These are phyloP conservation scores for Phenganax subtilis DNA, from an alignment of 92 coral and sea anemone genomes.

Conservation along the genomic window DNA sequence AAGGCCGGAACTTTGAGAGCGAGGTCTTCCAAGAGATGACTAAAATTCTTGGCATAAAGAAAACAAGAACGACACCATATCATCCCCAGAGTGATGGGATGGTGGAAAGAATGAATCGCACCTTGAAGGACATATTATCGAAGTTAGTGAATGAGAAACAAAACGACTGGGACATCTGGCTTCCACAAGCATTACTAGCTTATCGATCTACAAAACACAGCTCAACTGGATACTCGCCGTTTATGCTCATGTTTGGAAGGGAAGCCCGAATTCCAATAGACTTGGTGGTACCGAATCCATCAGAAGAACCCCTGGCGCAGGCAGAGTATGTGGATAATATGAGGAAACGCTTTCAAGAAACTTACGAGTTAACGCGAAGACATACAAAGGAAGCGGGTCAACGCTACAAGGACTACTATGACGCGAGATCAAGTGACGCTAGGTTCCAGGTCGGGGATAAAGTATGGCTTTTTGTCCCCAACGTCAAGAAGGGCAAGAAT, in stretches of 20 bases:
- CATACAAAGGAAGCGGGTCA: not conserved
- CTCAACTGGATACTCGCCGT: constrained; percentile 30
- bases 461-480: constrained; percentile 30
- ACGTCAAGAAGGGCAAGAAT: constrained; percentile 19
- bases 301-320: not conserved
- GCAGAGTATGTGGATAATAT: not conserved
- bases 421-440: constrained; percentile 5
- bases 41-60: constrained; percentile 15
- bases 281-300: not conserved
- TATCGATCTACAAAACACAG: constrained; percentile 18
- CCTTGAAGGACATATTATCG: constrained; percentile 26
- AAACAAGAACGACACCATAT: constrained; percentile 15
- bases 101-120: constrained; percentile 44
- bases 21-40: not conserved
- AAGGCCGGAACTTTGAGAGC: constrained; percentile 26
- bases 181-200: constrained; percentile 15
- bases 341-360: constrained; percentile 11
- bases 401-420: constrained; percentile 21
- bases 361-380: constrained; percentile 5
- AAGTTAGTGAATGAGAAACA: constrained; percentile 21
- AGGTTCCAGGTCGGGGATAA: not conserved
- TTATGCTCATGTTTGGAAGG: constrained; percentile 19
- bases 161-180: constrained; percentile 18
- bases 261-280: constrained; percentile 3
- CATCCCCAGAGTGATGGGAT: constrained; percentile 43